Evolutionary conservation across 2,797 vertebrate species (phyloP).

Genomic region (Limosa lapponica): DNA sequence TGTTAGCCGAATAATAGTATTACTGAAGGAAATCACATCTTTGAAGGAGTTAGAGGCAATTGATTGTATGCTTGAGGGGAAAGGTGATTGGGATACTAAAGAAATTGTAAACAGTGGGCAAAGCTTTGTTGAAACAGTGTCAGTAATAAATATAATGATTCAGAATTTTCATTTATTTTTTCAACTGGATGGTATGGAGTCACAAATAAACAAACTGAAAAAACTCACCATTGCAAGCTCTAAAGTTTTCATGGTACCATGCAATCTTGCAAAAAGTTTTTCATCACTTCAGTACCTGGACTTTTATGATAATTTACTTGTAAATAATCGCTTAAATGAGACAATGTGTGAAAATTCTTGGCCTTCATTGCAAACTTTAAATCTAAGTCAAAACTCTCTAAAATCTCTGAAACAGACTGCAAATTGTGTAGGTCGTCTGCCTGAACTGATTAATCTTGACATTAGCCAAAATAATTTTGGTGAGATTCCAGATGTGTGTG

Average conservation of each 20-base stretch:
- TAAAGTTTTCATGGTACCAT: constrained; percentile 81
- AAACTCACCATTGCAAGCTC: constrained; percentile 70
- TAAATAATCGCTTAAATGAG: constrained; percentile 66
- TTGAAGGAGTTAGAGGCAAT: constrained; percentile 56
- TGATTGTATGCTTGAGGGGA: constrained; percentile 64
- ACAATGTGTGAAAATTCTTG: constrained; percentile 67
- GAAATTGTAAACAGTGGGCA: not conserved
- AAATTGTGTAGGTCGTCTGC: constrained; percentile 3
- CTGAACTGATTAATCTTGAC: constrained; percentile 74
- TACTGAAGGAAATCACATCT: not conserved
- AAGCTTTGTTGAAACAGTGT: constrained; percentile 31
- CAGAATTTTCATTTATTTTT: constrained; percentile 71
- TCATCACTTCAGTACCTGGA: constrained; percentile 79
- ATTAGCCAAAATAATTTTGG: constrained; percentile 78
- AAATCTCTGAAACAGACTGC: constrained; percentile 54
- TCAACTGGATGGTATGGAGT: constrained; percentile 41
- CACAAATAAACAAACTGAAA: constrained; percentile 47
- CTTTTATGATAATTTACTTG: constrained; percentile 79
- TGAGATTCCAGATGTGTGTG: constrained; percentile 66
- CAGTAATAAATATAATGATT: constrained; percentile 60
- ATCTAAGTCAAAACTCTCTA: constrained; percentile 81
- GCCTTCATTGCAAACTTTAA: constrained; percentile 76
- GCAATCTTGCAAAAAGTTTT: constrained; percentile 54
- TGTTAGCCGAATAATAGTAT: not conserved
- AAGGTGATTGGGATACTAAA: not conserved